phyloP scores from a whole-genome alignment of 2,888 invertebrate species.

The Zonitis immaculata region DNA sequence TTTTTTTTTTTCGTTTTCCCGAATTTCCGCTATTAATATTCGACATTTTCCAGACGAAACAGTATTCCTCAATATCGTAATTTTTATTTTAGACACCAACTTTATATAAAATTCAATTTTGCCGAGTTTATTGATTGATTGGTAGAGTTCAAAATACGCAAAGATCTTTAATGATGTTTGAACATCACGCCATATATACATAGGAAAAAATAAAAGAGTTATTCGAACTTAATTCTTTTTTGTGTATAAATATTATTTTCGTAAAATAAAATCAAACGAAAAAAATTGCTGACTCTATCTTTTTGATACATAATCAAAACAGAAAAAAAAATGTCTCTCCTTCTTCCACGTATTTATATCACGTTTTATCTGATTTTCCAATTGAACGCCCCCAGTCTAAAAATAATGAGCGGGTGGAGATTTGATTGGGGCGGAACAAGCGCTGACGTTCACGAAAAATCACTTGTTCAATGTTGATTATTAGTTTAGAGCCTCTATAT shows the following conservation, averaged over 20 bases:
- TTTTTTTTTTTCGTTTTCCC: background rate
- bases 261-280: too few species aligned
- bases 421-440: constrained; percentile 13
- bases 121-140: background rate
- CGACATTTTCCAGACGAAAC: background rate
- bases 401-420: constrained; percentile 26
- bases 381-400: constrained; percentile 29
- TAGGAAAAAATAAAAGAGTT: too few species aligned
- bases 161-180: too few species aligned
- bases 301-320: background rate
- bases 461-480: background rate
- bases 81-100: background rate
- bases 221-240: too few species aligned
- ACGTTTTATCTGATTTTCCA: constrained; percentile 33
- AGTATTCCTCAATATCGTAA: background rate
- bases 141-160: too few species aligned
- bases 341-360: constrained; percentile 30
- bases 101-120: background rate
- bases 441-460: constrained; percentile 13
- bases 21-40: background rate
- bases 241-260: too few species aligned
- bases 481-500: background rate
- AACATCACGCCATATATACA: too few species aligned
- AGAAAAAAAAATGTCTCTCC: background rate
- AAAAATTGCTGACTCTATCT: background rate